Percentiles rank a stretch among this genome's conserved stretches.
phyloP scores from a whole-genome alignment of 37 sponge, comb jelly and placozoan species.

The Bolinopsis microptera region DNA sequence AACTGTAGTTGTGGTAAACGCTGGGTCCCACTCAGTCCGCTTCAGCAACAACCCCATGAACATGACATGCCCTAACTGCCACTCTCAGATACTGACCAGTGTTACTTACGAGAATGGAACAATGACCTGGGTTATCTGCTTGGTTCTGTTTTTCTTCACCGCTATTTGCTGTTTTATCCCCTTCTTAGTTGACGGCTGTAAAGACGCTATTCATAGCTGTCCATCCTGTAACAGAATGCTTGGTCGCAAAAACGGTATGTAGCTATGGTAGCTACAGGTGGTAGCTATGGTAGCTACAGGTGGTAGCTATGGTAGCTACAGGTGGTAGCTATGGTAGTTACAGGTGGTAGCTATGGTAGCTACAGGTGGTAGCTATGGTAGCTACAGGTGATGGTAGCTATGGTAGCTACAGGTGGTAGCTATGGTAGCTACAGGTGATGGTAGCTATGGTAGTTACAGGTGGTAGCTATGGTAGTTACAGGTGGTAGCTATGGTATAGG shows the following conservation, averaged over 20 bases:
- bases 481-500: too few relatives aligned
- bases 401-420: too few relatives aligned
- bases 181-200: neutral
- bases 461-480: too few relatives aligned
- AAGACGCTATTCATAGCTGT: constrained; percentile 14
- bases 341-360: too few relatives aligned
- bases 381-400: too few relatives aligned
- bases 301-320: too few relatives aligned
- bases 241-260: neutral
- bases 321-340: too few relatives aligned
- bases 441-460: too few relatives aligned
- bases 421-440: too few relatives aligned
- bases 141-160: neutral
- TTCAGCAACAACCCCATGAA: neutral
- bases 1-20: neutral
- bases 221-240: neutral
- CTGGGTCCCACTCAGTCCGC: neutral
- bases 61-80: neutral
- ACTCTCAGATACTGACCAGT: neutral
- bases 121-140: neutral
- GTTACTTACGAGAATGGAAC: neutral
- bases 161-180: constrained; percentile 7
- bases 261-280: too few relatives aligned
- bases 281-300: too few relatives aligned
- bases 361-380: too few relatives aligned